Evolutionary conservation across 2,888 invertebrate genomes (phyloP).

Genomic region (Salticus scenicus): DNA sequence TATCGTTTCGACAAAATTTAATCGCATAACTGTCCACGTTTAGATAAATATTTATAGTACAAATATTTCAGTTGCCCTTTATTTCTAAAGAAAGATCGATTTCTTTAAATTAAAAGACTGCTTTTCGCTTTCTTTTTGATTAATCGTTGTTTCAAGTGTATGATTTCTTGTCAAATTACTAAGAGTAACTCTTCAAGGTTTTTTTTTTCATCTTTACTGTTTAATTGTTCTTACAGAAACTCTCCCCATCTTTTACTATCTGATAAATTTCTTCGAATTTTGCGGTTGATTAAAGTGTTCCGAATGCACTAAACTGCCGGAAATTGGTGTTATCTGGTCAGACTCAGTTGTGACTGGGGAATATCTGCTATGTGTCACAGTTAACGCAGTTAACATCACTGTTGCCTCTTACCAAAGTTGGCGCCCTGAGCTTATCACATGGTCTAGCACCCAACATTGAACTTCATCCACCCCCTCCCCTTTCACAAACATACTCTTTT

Average conservation of each 20-base stretch:
- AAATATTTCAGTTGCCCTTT: too few relatives aligned
- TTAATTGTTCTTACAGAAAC: background rate
- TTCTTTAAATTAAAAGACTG: too few relatives aligned
- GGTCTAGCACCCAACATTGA: background rate
- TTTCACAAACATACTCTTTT: background rate
- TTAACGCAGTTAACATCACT: constrained; percentile 59
- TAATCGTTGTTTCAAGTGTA: too few relatives aligned
- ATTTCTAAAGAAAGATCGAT: too few relatives aligned
- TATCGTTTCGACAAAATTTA: too few relatives aligned
- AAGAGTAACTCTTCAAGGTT: too few relatives aligned
- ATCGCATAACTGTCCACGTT: too few relatives aligned
- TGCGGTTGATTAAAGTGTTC: constrained; percentile 38
- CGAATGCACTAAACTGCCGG: constrained; percentile 23
- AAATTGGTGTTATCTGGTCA: constrained; percentile 56
- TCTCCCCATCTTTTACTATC: background rate
- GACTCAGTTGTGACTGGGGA: constrained; percentile 9
- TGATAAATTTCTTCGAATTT: background rate
- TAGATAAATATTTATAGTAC: too few relatives aligned
- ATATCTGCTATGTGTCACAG: constrained; percentile 3
- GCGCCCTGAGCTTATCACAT: constrained; percentile 38
- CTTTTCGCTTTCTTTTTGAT: too few relatives aligned
- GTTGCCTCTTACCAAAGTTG: constrained; percentile 39
- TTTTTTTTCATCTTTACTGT: too few relatives aligned
- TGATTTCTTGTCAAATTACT: too few relatives aligned
- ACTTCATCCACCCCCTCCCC: background rate